phyloP scores from a whole-genome alignment of 2,797 vertebrate species.

The Syngnathus rostellatus region DNA sequence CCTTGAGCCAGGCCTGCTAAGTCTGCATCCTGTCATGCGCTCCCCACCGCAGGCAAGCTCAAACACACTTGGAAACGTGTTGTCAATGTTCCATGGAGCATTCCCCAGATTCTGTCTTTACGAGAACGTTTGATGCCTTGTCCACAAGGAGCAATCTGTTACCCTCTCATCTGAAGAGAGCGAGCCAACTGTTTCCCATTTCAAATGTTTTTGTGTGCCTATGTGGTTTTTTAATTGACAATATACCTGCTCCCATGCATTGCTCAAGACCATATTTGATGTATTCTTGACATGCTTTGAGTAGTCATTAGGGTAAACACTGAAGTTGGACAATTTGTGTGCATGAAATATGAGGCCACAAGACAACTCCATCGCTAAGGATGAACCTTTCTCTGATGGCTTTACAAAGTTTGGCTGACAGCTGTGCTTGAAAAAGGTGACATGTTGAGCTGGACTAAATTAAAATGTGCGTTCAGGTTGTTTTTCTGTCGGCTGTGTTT shows the following conservation, averaged over 20 bases:
- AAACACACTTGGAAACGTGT: constrained; percentile 30
- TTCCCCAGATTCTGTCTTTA: constrained; percentile 42
- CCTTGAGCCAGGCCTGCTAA: constrained; percentile 22
- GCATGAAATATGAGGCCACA: constrained; percentile 30
- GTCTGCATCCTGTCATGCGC: constrained; percentile 36
- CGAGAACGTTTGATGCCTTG: constrained; percentile 42
- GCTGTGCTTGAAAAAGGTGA: constrained; percentile 58
- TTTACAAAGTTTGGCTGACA: constrained; percentile 39
- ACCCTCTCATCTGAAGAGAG: constrained; percentile 34
- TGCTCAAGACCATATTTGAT: constrained; percentile 4
- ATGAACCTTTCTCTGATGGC: constrained; percentile 18
- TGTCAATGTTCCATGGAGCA: constrained; percentile 20
- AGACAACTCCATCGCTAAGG: constrained; percentile 29
- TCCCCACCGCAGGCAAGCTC: constrained; percentile 27
- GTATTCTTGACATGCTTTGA: constrained; percentile 6
- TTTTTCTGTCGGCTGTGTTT: constrained; percentile 18
- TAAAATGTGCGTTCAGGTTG: constrained; percentile 40
- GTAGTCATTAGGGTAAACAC: constrained; percentile 23
- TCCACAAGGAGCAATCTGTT: constrained; percentile 37
- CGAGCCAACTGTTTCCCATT: constrained; percentile 27
- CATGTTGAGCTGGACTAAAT: constrained; percentile 28
- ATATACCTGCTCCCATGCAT: constrained; percentile 21
- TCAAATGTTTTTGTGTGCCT: constrained; percentile 17
- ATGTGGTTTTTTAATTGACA: constrained; percentile 5
- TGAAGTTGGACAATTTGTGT: constrained; percentile 31